phyloP scores from a whole-genome alignment of 2,888 invertebrate genomes.

The Galeruca laticollis region DNA sequence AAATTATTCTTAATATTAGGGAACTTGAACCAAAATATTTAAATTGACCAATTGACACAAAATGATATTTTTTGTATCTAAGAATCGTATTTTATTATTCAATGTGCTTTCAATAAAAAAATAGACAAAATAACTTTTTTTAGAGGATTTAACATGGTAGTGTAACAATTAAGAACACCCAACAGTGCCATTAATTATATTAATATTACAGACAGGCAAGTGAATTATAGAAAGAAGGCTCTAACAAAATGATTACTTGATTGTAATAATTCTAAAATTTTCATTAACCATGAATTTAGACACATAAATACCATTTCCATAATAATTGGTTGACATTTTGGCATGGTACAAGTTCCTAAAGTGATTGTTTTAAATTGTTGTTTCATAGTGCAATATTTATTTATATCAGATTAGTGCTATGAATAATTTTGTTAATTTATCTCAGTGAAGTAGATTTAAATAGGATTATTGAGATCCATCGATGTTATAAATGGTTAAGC shows the following conservation, averaged over 20 bases:
- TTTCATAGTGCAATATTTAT: slow-evolving; percentile 17
- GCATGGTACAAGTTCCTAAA: neutral
- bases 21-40: neutral
- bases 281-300: neutral
- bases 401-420: slow-evolving; percentile 1
- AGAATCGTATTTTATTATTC: no score
- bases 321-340: neutral
- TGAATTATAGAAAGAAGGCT: no score
- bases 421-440: slow-evolving; percentile 9
- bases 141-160: no score
- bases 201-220: no score
- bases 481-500: neutral
- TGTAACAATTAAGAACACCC: no score
- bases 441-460: slow-evolving; percentile 1
- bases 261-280: neutral
- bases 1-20: neutral
- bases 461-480: slow-evolving; percentile 3
- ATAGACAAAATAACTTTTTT: no score
- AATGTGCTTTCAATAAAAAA: no score
- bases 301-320: neutral
- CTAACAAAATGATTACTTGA: neutral
- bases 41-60: neutral
- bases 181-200: no score
- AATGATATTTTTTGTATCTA: neutral
- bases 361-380: neutral